These are phyloP conservation scores for Gadus chalcogrammus DNA, from an alignment of 2,113 vertebrate genomes.

Conservation along the genomic window DNA sequence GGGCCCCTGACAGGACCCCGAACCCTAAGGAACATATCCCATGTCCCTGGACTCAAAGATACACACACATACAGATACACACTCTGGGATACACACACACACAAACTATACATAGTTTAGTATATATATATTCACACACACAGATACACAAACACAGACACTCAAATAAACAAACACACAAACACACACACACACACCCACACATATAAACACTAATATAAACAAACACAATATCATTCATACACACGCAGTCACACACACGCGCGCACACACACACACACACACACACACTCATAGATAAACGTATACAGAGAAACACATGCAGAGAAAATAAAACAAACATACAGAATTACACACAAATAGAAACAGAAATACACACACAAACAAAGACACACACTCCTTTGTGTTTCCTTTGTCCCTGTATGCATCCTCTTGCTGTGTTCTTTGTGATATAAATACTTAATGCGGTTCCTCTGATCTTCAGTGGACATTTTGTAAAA, in stretches of 20 bases:
- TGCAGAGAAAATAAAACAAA: neutral
- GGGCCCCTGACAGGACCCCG: too few relatives aligned
- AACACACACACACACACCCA: conserved; percentile 7
- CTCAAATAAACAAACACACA: neutral
- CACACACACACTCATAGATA: neutral
- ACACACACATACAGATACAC: conserved; percentile 4
- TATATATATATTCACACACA: neutral
- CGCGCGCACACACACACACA: neutral
- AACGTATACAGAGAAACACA: neutral
- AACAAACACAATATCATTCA: neutral
- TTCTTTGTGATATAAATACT: too few relatives aligned
- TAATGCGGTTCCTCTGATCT: too few relatives aligned
- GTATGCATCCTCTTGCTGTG: too few relatives aligned
- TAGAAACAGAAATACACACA: conserved; percentile 5
- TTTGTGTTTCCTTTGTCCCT: too few relatives aligned
- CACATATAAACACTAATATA: conserved; percentile 2
- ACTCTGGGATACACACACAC: neutral
- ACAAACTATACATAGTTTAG: neutral
- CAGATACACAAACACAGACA: conserved; percentile 1
- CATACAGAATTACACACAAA: neutral
- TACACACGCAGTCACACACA: neutral
- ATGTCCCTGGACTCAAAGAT: neutral
- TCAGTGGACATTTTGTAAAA: too few relatives aligned
- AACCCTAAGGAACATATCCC: too few relatives aligned
- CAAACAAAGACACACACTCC: neutral